Evolutionary conservation across 2,113 vertebrate species (phyloP).

Genomic region (Microcebus jonahi): DNA sequence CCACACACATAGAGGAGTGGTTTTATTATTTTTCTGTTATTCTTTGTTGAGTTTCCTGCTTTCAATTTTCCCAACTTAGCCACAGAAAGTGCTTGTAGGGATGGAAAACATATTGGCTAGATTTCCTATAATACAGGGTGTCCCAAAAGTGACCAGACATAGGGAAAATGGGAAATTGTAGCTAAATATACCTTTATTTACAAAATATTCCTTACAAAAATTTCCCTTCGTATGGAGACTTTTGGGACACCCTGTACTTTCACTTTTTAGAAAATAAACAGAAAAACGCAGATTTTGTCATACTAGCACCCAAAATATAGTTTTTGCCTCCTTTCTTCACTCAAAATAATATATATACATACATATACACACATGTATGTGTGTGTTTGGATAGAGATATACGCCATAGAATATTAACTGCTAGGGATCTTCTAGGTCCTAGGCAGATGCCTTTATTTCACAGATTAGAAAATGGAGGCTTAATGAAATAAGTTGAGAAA

Average conservation of each 20-base stretch:
- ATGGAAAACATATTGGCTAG: background rate
- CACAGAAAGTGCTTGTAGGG: background rate
- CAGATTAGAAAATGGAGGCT: background rate
- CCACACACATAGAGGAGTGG: background rate
- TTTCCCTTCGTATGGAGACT: too few species aligned
- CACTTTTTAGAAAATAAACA: background rate
- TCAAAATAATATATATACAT: background rate
- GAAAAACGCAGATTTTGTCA: background rate
- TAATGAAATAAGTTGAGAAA: slow-evolving; percentile 17
- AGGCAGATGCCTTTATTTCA: background rate
- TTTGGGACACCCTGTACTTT: background rate
- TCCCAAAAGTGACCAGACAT: too few species aligned
- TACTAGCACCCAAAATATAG: background rate
- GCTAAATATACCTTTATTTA: too few species aligned
- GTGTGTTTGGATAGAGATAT: background rate
- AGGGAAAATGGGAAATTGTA: too few species aligned
- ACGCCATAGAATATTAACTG: background rate
- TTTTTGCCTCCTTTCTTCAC: background rate
- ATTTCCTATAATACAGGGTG: background rate
- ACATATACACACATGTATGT: background rate
- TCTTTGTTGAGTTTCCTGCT: background rate
- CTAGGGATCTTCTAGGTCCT: background rate
- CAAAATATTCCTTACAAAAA: too few species aligned
- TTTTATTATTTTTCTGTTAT: slow-evolving; percentile 35
- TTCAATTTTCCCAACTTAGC: slow-evolving; percentile 22